A percentile compares a stretch with the other conserved stretches of the same genome.
phyloP scores from a whole-genome alignment of 2,113 vertebrate genomes.

The Dicrurus megarhynchus region DNA sequence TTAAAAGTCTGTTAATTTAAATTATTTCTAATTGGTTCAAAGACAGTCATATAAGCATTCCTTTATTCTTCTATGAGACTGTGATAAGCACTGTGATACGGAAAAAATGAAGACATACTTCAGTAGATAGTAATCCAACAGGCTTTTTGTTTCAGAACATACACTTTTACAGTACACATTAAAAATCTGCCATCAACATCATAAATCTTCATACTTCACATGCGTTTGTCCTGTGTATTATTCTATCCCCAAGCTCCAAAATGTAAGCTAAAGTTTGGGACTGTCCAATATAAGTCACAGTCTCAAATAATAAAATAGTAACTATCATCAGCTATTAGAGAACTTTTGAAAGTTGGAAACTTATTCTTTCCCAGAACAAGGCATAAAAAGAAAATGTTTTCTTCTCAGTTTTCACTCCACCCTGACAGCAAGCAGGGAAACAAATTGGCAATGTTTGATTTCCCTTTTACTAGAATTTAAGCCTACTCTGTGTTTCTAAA shows the following conservation, averaged over 20 bases:
- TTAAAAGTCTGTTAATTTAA: background rate
- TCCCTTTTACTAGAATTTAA: slow-evolving; percentile 3
- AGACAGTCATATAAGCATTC: background rate
- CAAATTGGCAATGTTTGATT: background rate
- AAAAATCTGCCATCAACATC: background rate
- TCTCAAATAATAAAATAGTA: background rate
- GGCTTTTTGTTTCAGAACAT: background rate
- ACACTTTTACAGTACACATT: background rate
- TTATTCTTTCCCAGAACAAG: background rate
- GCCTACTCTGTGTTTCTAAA: background rate
- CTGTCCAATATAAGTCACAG: background rate
- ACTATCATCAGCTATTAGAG: background rate
- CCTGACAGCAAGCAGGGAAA: background rate
- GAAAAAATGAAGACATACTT: background rate
- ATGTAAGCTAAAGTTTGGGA: background rate
- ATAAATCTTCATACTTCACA: background rate
- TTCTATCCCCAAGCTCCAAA: background rate
- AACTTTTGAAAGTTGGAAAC: background rate
- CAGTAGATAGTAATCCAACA: background rate
- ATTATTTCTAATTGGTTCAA: background rate
- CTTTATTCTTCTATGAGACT: background rate
- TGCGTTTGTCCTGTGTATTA: background rate
- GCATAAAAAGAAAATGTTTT: slow-evolving; percentile 8
- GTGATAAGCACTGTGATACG: background rate
- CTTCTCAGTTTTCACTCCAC: background rate